Conservation (phyloP, 2,797 vertebrate genomes). For the Heliangelus exortis region DNA sequence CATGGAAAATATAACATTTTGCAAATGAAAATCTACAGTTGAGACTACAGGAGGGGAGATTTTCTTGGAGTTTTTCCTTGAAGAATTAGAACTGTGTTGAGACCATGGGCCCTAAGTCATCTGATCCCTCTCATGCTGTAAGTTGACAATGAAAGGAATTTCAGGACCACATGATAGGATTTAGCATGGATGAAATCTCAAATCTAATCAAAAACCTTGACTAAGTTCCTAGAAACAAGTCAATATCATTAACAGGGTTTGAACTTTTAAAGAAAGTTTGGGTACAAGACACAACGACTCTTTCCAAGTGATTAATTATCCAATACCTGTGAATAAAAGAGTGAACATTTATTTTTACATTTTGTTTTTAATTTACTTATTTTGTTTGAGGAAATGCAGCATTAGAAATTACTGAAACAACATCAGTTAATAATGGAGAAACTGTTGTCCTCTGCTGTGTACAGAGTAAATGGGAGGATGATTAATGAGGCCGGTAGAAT, state of each 20-base stretch:
- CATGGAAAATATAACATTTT: neutral
- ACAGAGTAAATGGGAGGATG: neutral
- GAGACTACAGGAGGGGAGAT: neutral
- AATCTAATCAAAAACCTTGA: slow-evolving; percentile 19
- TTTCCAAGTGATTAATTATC: neutral
- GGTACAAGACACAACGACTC: neutral
- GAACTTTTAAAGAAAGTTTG: slow-evolving; percentile 15
- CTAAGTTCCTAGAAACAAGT: neutral
- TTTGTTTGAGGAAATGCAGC: neutral
- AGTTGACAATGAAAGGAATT: neutral
- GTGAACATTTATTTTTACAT: neutral
- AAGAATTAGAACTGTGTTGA: neutral
- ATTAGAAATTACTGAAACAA: neutral
- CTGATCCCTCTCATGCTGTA: slow-evolving; percentile 12
- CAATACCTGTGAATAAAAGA: neutral
- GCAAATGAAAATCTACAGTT: neutral
- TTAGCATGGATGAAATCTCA: slow-evolving; percentile 35
- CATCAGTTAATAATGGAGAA: neutral
- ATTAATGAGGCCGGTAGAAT: neutral
- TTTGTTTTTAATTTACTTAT: neutral
- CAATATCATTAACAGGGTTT: neutral
- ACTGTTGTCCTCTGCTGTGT: neutral
- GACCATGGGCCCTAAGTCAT: neutral
- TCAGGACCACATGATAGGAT: neutral
- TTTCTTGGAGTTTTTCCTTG: neutral